Evolutionary conservation across 2,797 vertebrate genomes (phyloP), one percentile per base, ranked within the genome.

Genomic region (Spinus olivaceus): DNA sequence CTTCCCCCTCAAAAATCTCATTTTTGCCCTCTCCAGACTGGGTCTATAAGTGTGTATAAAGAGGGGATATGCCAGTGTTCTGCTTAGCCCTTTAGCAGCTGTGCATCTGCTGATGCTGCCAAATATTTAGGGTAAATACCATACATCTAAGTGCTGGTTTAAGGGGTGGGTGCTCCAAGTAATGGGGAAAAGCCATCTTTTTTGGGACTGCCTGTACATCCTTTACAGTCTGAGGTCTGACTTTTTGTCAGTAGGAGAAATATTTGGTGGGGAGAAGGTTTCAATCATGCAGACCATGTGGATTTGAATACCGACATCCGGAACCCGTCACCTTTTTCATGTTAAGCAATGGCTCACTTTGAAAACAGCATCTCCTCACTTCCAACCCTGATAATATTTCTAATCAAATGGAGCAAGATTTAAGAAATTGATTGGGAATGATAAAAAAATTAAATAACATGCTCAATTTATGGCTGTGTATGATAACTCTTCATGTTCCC

Each of bases 131-230:
- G 13, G 33, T 24, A 70, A 87, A 63, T 39, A 39, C 2, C 4
- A 14, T 15, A 4, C 3, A 8, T 76, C 28, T 20, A 57, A 46
- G 18, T 23, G 6, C 12, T 82, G 22, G 3, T 14, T 12, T 67
- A 35, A 56, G 19, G 18, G 5, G 1, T 39, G 17, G 17, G 4
- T 54, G 14, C 17, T 60, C 10, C 30, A n/a, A 57, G 15, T 6
- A 32, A n/a, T 13, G 9, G 12, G 10, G 4, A 79, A 81, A 33
- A 57, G 0, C 0, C 3, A 44, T 44, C 1, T 13, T 74, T 61
- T 67, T 71, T 5, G 65, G 22, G 30, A 49, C 24, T 51, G 9
- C 8, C 3, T n/a, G 16, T 27, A 27, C 41, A 46, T 69, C 57
- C 15, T 46, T 65, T 70, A 57, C 22, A 33, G 8, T 61, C 42